Evolutionary conservation across 2,113 vertebrate genomes (phyloP), one percentile per base, ranked within the genome.

Genomic region (Pollimyrus isidori): DNA sequence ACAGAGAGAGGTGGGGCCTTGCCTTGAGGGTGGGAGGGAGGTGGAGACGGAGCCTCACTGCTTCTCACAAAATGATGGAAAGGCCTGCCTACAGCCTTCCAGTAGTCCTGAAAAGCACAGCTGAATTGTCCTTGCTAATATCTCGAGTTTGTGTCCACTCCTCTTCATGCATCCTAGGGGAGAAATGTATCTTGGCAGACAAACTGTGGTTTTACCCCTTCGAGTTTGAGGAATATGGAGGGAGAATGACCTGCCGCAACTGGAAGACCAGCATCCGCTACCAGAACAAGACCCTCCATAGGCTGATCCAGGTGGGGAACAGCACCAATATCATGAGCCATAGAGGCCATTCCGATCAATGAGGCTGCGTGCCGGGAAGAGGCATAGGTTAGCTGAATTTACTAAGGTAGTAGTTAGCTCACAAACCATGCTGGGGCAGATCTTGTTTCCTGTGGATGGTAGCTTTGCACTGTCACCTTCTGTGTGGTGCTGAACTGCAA

Each of bases 251-350:
- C 9, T 0, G 0, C 3, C 95, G 17, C 86, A 96, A 95, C 92
- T 96, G 96, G 95, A 96, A 95, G 90, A 0, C 0, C 0, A 95
- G 91, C 92, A 95, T 96, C 86, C 90, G 48, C 62, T 96, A 93
- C 89, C 7, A 0, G 17, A 50, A 52, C 5, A 92, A 73, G 1
- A 2, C 95, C 0, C 92, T 96, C 17, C 83, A 2, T 17, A 91
- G 90, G 62, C 94, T 95, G 6, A 91, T 95, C 13, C 0, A 94
- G 94, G 95, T 95, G 83, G 73, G 88, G 89, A 58, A 39, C 30
- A 26, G 15, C 15, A 5, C 50, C 30, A 42, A 19, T 1, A 80
- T 42, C 19, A 39, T 19, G 73, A 42, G 73, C 35, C 35, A 1
- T 19, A 19, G 15, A 69, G 73, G 35, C 4, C 35, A 42, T 42